A percentile compares a stretch with the other conserved stretches of the same genome.
Conservation (phyloP, 2,888 invertebrate species). For the Megaustenia siamemsis region DNA sequence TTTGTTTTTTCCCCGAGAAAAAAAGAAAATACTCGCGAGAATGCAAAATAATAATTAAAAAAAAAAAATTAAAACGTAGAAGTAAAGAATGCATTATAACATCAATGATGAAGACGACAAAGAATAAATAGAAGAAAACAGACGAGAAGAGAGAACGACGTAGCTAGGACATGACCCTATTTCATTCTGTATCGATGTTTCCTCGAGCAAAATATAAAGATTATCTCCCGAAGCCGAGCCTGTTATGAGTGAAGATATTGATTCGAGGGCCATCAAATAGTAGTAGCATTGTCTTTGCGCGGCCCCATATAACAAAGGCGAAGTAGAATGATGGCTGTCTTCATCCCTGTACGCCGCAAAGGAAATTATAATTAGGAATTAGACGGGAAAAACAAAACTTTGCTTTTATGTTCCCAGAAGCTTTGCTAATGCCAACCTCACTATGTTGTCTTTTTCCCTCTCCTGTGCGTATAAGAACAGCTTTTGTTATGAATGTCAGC, state of each 20-base stretch:
- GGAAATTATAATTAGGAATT: conserved; percentile 41
- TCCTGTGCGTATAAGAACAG: not conserved
- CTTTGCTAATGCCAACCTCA: not conserved
- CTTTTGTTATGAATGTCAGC: not conserved
- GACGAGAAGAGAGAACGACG: not conserved
- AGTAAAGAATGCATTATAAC: no score
- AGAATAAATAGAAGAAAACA: not conserved
- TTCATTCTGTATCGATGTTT: not conserved
- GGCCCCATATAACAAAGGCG: conserved; percentile 5
- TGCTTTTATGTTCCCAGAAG: conserved; percentile 23
- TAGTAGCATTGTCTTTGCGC: conserved; percentile 8
- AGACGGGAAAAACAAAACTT: conserved; percentile 25
- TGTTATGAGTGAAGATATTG: conserved; percentile 28
- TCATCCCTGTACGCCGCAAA: conserved; percentile 9
- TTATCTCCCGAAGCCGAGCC: not conserved
- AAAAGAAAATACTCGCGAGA: no score
- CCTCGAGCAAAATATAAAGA: not conserved
- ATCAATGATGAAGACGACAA: no score
- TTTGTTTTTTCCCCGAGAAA: no score
- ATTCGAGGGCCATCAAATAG: conserved; percentile 7
- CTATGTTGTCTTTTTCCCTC: not conserved
- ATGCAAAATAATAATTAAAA: no score
- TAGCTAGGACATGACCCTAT: not conserved
- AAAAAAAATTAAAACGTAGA: no score
- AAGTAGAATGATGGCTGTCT: not conserved